Conservation (phyloP, 2,113 vertebrate genomes). For the Thomomys bottae region DNA sequence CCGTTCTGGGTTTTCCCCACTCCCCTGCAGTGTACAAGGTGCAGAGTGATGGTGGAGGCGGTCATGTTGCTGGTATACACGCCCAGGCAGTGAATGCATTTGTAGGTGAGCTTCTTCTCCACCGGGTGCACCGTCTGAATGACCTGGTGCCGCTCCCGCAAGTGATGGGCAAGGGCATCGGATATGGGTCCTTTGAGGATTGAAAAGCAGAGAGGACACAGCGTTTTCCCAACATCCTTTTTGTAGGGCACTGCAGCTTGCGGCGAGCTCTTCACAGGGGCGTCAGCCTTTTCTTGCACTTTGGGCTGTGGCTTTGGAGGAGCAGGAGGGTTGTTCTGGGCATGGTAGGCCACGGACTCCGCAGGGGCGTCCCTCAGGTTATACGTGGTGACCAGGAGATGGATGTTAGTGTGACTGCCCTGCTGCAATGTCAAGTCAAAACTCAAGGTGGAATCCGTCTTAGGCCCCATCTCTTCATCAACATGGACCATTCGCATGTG, state of each 20-base stretch:
- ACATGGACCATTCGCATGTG: slow-evolving; percentile 96
- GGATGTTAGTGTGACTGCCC: slow-evolving; percentile 98
- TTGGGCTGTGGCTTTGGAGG: slow-evolving; percentile 92
- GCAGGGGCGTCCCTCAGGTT: slow-evolving; percentile 96
- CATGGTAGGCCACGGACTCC: slow-evolving; percentile 96
- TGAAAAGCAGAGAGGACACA: slow-evolving; percentile 98
- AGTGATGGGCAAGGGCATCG: slow-evolving; percentile 96
- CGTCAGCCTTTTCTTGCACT: slow-evolving; percentile 87
- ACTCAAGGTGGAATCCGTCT: slow-evolving; percentile 96
- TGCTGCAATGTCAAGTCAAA: slow-evolving; percentile 98
- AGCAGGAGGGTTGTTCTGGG: slow-evolving; percentile 91
- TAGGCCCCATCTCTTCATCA: slow-evolving; percentile 94
- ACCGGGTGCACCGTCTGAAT: slow-evolving; percentile 99
- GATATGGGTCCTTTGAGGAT: slow-evolving; percentile 99
- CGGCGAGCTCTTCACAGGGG: slow-evolving; percentile 88
- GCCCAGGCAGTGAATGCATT: slow-evolving; percentile 98
- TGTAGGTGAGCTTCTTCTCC: slow-evolving; percentile 98
- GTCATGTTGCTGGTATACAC: slow-evolving; percentile 99
- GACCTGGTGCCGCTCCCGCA: slow-evolving; percentile 96
- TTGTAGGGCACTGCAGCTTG: slow-evolving; percentile 97
- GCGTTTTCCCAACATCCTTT: slow-evolving; percentile 97
- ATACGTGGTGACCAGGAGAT: slow-evolving; percentile 97
- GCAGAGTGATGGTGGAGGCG: slow-evolving; percentile 97
- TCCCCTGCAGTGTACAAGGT: slow-evolving; percentile 97
- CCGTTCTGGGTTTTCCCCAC: slow-evolving; percentile 97